Conservation (phyloP, 2,797 vertebrate species). For the Aselliscus stoliczkanus region DNA sequence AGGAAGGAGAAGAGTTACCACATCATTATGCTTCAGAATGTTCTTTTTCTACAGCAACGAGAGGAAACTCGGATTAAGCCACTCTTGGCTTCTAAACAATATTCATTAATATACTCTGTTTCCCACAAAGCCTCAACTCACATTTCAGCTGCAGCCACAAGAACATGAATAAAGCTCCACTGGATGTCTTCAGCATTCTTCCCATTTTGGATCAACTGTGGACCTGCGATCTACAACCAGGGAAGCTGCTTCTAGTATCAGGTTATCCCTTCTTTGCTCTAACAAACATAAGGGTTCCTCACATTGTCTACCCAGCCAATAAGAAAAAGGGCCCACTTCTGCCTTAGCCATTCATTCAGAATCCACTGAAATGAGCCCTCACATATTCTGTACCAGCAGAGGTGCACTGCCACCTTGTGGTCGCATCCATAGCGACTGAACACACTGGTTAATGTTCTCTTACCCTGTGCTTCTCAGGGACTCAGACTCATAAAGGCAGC, state of each 20-base stretch:
- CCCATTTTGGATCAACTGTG: background rate
- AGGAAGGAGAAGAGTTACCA: background rate
- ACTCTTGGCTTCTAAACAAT: background rate
- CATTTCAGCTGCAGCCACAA: background rate
- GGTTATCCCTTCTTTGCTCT: background rate
- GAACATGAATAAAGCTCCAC: background rate
- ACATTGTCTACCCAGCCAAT: background rate
- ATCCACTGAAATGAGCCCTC: background rate
- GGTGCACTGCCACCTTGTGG: conserved; percentile 9
- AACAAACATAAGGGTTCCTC: background rate
- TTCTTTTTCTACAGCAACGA: background rate
- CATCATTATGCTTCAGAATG: accelerated
- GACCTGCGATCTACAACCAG: background rate
- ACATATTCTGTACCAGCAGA: background rate
- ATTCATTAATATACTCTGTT: background rate
- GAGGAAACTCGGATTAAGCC: background rate
- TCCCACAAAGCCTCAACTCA: background rate
- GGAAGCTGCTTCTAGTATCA: background rate
- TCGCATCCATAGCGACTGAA: background rate
- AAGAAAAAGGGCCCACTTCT: background rate
- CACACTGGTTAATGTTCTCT: background rate
- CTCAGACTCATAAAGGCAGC: background rate
- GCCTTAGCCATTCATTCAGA: background rate
- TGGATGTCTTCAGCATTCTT: background rate
- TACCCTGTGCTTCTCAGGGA: background rate